phyloP scores from a whole-genome alignment of 2,888 invertebrate species.

The Tachina lurida region DNA sequence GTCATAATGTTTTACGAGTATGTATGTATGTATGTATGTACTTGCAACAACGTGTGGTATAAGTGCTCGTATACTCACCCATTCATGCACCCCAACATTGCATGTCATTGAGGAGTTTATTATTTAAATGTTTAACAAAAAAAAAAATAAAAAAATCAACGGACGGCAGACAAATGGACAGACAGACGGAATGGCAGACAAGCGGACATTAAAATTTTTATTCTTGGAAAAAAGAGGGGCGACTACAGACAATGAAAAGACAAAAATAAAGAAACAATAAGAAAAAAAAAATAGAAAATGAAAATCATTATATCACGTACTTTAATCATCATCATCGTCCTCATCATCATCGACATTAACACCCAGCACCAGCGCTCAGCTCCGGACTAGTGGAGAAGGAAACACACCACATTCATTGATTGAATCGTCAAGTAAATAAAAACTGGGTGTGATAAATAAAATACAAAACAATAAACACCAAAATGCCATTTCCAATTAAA shows the following conservation, averaged over 20 bases:
- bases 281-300: background rate
- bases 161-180: constrained; percentile 29
- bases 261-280: constrained; percentile 28
- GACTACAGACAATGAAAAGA: constrained; percentile 17
- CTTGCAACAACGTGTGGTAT: constrained; percentile 22
- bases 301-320: constrained; percentile 54
- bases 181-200: constrained; percentile 53
- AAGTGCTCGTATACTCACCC: constrained; percentile 21
- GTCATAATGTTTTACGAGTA: constrained; percentile 27
- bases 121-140: constrained; percentile 33
- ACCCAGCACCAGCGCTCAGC: background rate
- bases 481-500: constrained; percentile 44
- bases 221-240: constrained; percentile 56
- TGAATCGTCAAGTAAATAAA: constrained; percentile 59
- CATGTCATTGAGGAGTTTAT: constrained; percentile 65
- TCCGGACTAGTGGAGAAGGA: constrained; percentile 22
- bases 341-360: background rate
- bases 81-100: constrained; percentile 55
- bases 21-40: background rate
- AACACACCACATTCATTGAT: constrained; percentile 41
- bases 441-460: constrained; percentile 50
- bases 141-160: background rate
- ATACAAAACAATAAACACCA: constrained; percentile 36
- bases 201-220: constrained; percentile 66
- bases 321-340: constrained; percentile 35